Evolutionary conservation across 1,140 invertebrate species (phyloP), one percentile per base, ranked within the genome.

Genomic region (Melitaea cinxia): DNA sequence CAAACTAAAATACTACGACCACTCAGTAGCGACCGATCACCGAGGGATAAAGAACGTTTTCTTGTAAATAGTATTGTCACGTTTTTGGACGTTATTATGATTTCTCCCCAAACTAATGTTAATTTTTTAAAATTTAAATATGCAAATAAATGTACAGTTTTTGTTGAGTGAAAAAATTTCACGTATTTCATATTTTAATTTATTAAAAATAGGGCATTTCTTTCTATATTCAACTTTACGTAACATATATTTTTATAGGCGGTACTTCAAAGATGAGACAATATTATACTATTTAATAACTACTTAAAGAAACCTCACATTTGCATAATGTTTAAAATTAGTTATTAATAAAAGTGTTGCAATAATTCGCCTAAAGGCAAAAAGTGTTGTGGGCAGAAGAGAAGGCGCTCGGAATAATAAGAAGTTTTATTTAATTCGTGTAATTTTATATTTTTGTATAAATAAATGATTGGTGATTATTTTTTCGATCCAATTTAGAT

Each of bases 361-460:
- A 89, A 89, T 89, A 88, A 86, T 71, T 71, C 63, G 83, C 85
- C 85, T 89, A 79, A 87, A 85, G 83, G 83, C 80, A 72, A 61
- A 73, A 63, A 65, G 37, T 73, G 61, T 78, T 73, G 70, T 75
- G 65, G 66, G 68, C 72, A 77, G 65, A 74, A 61, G 62, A 72
- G 68, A 75, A 75, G 70, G 71, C 69, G 74, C 64, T 70, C 68
- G 72, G 70, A 75, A 71, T 69, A 61, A 77, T 81, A 77, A 82
- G 63, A 78, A 62, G 61, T 76, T 76, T 73, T 81, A 82, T 75
- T 82, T 80, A 78, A 81, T 72, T 72, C 72, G 73, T 70, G 67
- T 42, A 42, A 77, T 82, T 82, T 82, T 79, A 77, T 80, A 72
- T 81, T 83, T 69, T 78, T 73, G 64, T 77, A 73, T 71, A 75